These are phyloP conservation scores for Vulpes lagopus DNA, from an alignment of 2,113 vertebrate species.

Conservation along the genomic window DNA sequence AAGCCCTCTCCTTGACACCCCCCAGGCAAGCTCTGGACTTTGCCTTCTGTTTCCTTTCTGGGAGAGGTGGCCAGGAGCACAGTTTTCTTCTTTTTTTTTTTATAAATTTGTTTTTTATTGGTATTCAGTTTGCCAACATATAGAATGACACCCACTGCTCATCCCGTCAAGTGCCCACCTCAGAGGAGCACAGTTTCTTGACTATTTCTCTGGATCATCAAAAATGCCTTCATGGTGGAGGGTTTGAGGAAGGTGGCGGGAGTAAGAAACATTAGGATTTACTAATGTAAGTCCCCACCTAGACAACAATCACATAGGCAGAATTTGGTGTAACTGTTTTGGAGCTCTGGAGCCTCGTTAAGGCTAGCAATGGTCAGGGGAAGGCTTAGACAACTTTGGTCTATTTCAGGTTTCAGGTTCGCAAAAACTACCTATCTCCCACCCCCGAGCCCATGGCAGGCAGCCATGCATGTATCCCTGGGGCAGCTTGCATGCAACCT, in stretches of 20 bases:
- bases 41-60: neutral
- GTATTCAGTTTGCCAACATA: too few relatives aligned
- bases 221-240: constrained; percentile 20
- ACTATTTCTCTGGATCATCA: neutral
- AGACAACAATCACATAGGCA: neutral
- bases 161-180: too few relatives aligned
- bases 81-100: neutral
- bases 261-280: neutral
- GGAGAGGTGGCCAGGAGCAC: neutral
- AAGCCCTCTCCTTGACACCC: neutral
- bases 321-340: constrained; percentile 23
- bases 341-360: neutral
- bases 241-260: neutral
- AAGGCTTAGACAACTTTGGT: neutral
- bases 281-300: neutral
- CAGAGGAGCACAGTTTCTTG: neutral
- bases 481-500: neutral
- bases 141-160: too few relatives aligned
- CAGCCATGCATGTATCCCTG: neutral
- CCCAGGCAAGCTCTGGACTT: neutral
- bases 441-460: neutral
- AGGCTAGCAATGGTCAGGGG: neutral
- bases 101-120: too few relatives aligned
- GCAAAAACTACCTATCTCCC: neutral
- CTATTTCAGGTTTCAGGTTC: neutral